Conservation (phyloP, 2,888 invertebrate species). For the Maniola hyperantus region DNA sequence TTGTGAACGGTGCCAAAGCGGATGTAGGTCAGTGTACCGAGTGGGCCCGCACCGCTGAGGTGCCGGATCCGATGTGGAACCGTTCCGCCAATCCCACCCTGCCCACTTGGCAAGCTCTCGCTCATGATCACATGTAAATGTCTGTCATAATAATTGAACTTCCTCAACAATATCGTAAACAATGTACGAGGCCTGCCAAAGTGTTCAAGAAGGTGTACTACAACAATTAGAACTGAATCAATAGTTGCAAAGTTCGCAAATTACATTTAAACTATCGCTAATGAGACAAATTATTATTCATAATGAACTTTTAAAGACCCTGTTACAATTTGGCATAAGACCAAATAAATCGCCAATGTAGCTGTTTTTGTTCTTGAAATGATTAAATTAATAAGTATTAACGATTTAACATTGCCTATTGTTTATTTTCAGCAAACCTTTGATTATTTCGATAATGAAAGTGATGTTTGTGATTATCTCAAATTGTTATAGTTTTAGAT, state of each 20-base stretch:
- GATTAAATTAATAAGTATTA: background rate
- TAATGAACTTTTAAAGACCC: constrained; percentile 14
- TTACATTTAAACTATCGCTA: background rate
- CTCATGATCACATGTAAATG: constrained; percentile 41
- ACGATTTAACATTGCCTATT: background rate
- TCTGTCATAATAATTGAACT: constrained; percentile 35
- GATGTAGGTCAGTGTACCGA: constrained; percentile 78
- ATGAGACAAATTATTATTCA: constrained; percentile 15
- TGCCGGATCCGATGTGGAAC: constrained; percentile 57
- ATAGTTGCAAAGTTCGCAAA: constrained; percentile 7
- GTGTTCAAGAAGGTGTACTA: constrained; percentile 9
- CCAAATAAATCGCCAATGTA: constrained; percentile 16
- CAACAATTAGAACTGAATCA: background rate
- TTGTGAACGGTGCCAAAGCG: constrained; percentile 81
- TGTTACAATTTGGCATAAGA: constrained; percentile 11
- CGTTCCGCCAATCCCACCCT: constrained; percentile 59
- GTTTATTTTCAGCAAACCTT: background rate
- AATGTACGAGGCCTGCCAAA: constrained; percentile 33
- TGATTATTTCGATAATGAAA: too few species aligned
- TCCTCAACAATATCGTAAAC: constrained; percentile 33
- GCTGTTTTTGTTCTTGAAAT: constrained; percentile 6
- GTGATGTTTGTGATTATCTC: too few species aligned
- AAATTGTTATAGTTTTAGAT: too few species aligned
- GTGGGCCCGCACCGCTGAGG: constrained; percentile 72
- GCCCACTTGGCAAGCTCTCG: constrained; percentile 61